Percentiles rank a stretch among this genome's conserved stretches.
These are phyloP conservation scores for Pardosa pseudoannulata DNA, from an alignment of 2,888 invertebrate species.

Conservation along the genomic window DNA sequence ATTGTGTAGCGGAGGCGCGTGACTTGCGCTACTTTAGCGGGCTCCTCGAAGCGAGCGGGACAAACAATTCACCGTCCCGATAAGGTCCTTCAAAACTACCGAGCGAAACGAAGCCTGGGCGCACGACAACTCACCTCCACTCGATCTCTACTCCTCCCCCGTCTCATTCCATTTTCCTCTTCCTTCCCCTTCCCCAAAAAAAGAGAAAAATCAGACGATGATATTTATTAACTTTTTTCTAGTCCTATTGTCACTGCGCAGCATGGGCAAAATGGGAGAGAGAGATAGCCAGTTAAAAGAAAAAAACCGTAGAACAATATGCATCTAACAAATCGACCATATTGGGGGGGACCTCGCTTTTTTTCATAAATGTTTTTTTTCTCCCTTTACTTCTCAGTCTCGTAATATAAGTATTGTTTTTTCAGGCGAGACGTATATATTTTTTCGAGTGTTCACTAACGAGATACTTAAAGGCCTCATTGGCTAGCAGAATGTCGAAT, in stretches of 20 bases:
- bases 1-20: slow-evolving; percentile 55
- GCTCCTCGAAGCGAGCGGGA: slow-evolving; percentile 50
- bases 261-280: slow-evolving; percentile 11
- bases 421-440: slow-evolving; percentile 31
- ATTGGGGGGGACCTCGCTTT: slow-evolving; percentile 32
- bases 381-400: slow-evolving; percentile 30
- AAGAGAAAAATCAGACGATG: slow-evolving; percentile 34
- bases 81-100: slow-evolving; percentile 66
- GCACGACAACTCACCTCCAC: slow-evolving; percentile 53
- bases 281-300: slow-evolving; percentile 3
- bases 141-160: slow-evolving; percentile 11
- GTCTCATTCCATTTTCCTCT: background rate
- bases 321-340: slow-evolving; percentile 59
- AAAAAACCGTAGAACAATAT: slow-evolving; percentile 29
- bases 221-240: slow-evolving; percentile 46
- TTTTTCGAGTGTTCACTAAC: slow-evolving; percentile 51
- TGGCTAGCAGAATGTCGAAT: slow-evolving; percentile 39
- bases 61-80: slow-evolving; percentile 59
- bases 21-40: slow-evolving; percentile 55
- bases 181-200: slow-evolving; percentile 2
- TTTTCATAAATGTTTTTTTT: slow-evolving; percentile 31
- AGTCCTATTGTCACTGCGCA: slow-evolving; percentile 32
- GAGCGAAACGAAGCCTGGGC: slow-evolving; percentile 52
- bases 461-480: slow-evolving; percentile 53
- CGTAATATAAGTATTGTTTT: slow-evolving; percentile 56